Percentiles rank a stretch among this genome's conserved stretches.
Evolutionary conservation across 1,140 invertebrate species (phyloP).

Genomic region (Tribolium castaneum): DNA sequence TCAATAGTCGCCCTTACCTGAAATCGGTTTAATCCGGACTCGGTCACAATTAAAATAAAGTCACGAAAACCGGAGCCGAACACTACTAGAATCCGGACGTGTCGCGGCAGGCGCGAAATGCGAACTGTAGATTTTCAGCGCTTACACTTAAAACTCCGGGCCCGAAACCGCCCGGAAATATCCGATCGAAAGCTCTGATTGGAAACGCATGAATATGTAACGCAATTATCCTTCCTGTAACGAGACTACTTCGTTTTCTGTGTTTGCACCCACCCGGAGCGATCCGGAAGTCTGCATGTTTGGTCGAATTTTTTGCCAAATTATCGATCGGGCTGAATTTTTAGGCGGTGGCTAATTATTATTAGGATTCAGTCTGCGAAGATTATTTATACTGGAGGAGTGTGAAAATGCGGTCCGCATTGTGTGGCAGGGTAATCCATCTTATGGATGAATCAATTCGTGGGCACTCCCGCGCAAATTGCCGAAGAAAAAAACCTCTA

Average conservation of each 20-base stretch:
- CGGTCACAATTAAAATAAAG: constrained; percentile 28
- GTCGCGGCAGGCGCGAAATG: constrained; percentile 28
- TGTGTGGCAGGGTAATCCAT: not conserved
- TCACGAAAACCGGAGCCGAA: constrained; percentile 33
- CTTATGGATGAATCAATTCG: not conserved
- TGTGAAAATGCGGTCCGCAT: not conserved
- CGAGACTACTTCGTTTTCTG: constrained; percentile 31
- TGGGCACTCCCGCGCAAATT: constrained; percentile 4
- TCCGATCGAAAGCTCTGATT: constrained; percentile 35
- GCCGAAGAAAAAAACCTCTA: constrained; percentile 1
- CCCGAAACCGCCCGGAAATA: constrained; percentile 13
- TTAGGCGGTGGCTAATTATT: not conserved
- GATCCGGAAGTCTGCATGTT: not conserved
- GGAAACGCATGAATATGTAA: constrained; percentile 44
- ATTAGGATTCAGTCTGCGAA: not conserved
- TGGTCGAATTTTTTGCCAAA: not conserved
- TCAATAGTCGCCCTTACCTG: constrained; percentile 4
- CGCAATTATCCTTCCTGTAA: constrained; percentile 38
- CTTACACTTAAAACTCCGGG: constrained; percentile 19
- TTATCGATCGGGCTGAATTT: not conserved
- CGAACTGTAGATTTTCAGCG: constrained; percentile 40
- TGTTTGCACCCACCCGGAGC: constrained; percentile 2
- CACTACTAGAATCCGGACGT: constrained; percentile 21
- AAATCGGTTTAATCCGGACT: constrained; percentile 15
- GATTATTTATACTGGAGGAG: not conserved